phyloP scores from a whole-genome alignment of 1,140 invertebrate genomes.

The Anastatus disparis region DNA sequence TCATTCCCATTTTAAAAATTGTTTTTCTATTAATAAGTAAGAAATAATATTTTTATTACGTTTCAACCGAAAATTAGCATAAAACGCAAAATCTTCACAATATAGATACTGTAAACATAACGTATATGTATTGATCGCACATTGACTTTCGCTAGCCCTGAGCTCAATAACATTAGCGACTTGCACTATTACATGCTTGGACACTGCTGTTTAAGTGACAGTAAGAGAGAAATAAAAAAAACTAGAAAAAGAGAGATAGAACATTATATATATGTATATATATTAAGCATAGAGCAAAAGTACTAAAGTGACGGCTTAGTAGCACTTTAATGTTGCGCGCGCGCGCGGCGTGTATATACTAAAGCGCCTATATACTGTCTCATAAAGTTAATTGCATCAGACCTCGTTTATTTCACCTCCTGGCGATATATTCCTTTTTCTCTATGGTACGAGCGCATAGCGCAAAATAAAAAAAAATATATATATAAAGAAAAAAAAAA shows the following conservation, averaged over 20 bases:
- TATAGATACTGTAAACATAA: too few relatives aligned
- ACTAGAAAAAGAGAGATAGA: conserved; percentile 35
- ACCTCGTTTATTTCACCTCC: conserved; percentile 56
- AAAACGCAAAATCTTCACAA: too few relatives aligned
- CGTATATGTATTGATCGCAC: too few relatives aligned
- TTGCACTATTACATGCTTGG: not conserved
- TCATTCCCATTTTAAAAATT: too few relatives aligned
- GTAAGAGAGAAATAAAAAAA: not conserved
- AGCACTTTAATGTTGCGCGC: conserved; percentile 53
- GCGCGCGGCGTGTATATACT: conserved; percentile 37
- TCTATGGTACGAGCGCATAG: too few relatives aligned
- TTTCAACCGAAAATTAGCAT: too few relatives aligned
- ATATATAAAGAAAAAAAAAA: too few relatives aligned
- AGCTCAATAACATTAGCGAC: conserved; percentile 46
- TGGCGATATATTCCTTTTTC: conserved; percentile 45
- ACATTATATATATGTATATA: conserved; percentile 12
- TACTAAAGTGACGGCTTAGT: conserved; percentile 54
- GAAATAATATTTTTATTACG: too few relatives aligned
- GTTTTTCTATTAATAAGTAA: too few relatives aligned
- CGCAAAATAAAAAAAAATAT: too few relatives aligned
- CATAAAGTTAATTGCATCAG: conserved; percentile 65
- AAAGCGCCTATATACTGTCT: conserved; percentile 52
- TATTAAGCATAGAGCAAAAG: conserved; percentile 37
- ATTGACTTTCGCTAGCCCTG: conserved; percentile 59
- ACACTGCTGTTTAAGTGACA: not conserved